Percentiles rank a stretch among this genome's conserved stretches.
Evolutionary conservation across 2,888 invertebrate genomes (phyloP).

Genomic region (Drosophila buzzatii): DNA sequence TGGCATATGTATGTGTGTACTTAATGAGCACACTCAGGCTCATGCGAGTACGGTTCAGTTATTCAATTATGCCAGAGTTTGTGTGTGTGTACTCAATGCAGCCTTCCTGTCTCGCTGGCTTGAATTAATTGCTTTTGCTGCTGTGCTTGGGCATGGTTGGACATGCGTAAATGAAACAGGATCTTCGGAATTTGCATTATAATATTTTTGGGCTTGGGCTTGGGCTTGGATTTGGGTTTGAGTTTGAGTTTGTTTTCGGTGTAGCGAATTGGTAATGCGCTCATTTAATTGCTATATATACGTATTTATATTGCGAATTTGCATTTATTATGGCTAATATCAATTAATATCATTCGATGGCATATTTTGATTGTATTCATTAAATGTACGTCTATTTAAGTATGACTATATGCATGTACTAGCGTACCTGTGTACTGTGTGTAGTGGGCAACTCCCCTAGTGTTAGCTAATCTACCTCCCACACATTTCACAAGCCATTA

Average conservation of each 20-base stretch:
- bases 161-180: slow-evolving; percentile 38
- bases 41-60: slow-evolving; percentile 11
- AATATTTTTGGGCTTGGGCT: slow-evolving; percentile 2
- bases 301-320: slow-evolving; percentile 34
- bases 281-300: slow-evolving; percentile 34
- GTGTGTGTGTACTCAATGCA: background rate
- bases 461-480: slow-evolving; percentile 34
- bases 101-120: background rate
- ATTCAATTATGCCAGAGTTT: slow-evolving; percentile 3
- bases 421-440: slow-evolving; percentile 3
- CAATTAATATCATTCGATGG: slow-evolving; percentile 80
- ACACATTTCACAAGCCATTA: slow-evolving; percentile 25
- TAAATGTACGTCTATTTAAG: slow-evolving; percentile 48
- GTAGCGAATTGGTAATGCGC: slow-evolving; percentile 20
- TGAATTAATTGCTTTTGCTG: slow-evolving; percentile 19
- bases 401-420: slow-evolving; percentile 41
- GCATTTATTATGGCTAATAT: slow-evolving; percentile 69
- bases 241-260: slow-evolving; percentile 12
- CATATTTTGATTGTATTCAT: slow-evolving; percentile 76
- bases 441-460: slow-evolving; percentile 37
- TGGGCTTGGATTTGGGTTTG: background rate
- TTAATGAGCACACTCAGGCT: background rate
- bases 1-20: slow-evolving; percentile 2
- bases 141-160: slow-evolving; percentile 19
- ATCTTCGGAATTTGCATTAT: slow-evolving; percentile 33